phyloP scores from a whole-genome alignment of 2,888 invertebrate genomes.

The Rhopalosiphum nymphaeae region DNA sequence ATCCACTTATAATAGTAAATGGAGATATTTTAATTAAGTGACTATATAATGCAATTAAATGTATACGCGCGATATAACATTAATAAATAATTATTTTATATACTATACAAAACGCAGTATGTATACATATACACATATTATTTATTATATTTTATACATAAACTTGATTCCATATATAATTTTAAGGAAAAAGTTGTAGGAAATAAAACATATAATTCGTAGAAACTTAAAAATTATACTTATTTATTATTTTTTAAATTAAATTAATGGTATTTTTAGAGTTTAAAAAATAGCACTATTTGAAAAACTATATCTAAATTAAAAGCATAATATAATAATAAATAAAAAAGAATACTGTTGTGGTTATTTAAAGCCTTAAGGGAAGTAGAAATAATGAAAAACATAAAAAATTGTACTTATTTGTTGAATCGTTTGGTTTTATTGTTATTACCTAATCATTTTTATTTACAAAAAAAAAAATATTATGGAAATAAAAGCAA shows the following conservation, averaged over 20 bases:
- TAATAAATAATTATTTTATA: not conserved
- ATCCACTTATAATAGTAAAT: not conserved
- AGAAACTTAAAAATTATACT: not conserved
- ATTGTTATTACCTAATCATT: constrained; percentile 10
- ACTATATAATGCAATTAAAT: not conserved
- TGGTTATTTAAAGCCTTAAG: not conserved
- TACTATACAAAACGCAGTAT: not conserved
- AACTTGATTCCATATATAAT: not conserved
- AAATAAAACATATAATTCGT: not conserved
- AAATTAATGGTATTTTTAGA: not conserved
- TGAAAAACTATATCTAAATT: not conserved
- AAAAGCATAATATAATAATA: not conserved
- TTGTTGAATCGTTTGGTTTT: not conserved
- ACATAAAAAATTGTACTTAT: not conserved
- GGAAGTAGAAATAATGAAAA: not conserved
- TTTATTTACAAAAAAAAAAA: not conserved
- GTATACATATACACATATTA: too few species aligned
- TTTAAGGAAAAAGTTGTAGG: not conserved
- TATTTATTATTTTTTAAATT: not conserved
- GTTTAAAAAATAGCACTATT: not conserved
- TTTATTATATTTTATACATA: too few species aligned
- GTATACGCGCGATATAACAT: not conserved
- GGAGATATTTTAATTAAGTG: not conserved
- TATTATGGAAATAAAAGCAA: not conserved
- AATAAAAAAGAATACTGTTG: not conserved